These are phyloP conservation scores for Emmelina monodactyla DNA, from an alignment of 2,888 invertebrate species.

Conservation along the genomic window DNA sequence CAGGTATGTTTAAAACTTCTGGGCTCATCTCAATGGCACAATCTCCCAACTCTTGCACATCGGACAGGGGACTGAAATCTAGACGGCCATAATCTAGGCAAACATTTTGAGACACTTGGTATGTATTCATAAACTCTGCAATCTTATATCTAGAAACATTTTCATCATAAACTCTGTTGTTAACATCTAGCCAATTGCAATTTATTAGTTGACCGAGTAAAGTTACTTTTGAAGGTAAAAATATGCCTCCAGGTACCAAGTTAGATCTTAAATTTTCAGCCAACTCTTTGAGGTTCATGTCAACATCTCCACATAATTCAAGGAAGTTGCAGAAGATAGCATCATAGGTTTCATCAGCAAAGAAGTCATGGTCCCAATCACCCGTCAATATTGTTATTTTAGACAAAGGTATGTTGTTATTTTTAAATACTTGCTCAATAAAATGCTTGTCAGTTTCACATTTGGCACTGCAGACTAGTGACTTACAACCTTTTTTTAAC, in stretches of 20 bases:
- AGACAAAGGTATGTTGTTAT: slow-evolving; percentile 39
- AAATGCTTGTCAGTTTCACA: slow-evolving; percentile 40
- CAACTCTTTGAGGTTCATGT: slow-evolving; percentile 32
- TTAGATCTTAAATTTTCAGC: slow-evolving; percentile 31
- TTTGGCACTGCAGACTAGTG: slow-evolving; percentile 49
- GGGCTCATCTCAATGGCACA: slow-evolving; percentile 18
- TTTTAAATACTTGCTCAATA: slow-evolving; percentile 40
- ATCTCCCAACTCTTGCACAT: slow-evolving; percentile 29
- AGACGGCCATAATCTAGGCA: slow-evolving; percentile 49
- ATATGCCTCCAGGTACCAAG: slow-evolving; percentile 46
- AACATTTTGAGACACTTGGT: slow-evolving; percentile 66
- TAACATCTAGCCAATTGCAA: slow-evolving; percentile 66
- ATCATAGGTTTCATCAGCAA: slow-evolving; percentile 47
- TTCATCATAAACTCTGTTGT: slow-evolving; percentile 63
- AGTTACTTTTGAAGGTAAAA: slow-evolving; percentile 59
- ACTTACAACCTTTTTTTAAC: slow-evolving; percentile 52
- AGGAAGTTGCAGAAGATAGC: slow-evolving; percentile 63
- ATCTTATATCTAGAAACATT: slow-evolving; percentile 64
- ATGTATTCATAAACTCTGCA: slow-evolving; percentile 65
- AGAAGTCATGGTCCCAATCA: slow-evolving; percentile 27
- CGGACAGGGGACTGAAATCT: slow-evolving; percentile 41
- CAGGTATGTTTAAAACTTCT: slow-evolving; percentile 25
- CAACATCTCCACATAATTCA: slow-evolving; percentile 65
- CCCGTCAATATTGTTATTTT: slow-evolving; percentile 41
- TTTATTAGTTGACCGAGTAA: slow-evolving; percentile 67